Base-by-base conservation (phyloP, 2,888 invertebrate species). In the Sinhomidia bicolor region DNA sequence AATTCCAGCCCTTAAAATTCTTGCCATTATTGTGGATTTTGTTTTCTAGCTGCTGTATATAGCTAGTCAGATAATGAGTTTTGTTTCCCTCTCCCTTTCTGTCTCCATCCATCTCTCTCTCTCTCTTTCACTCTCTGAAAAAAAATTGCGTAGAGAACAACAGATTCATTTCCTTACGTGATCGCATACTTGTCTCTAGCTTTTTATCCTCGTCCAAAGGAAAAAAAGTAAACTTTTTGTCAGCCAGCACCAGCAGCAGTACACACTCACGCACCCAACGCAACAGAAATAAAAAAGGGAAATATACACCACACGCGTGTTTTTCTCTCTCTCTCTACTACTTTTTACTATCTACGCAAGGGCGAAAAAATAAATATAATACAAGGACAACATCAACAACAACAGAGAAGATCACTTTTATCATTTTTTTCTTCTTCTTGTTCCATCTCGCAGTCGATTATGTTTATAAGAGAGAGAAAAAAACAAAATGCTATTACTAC, bases 141-240 rank as follows among this genome's bases (percentile, higher is more conserved):
- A 36, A 36, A 36, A 36, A 36, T 5, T 78, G 60, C 51, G 78
- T 78, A 79, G 68, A 23, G 54, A 54, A 47, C 0, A 51, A 26
- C 12, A n/a, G 76, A 32, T 76, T 54, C 74, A 47, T 74, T 76
- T 76, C 32, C n/a, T n/a, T n/a, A n/a, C 76, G 76, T 76, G 76
- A 29, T 76, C 23, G 51, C 17, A 51, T 54, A 26, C 51, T 51
- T 76, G 32, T 26, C 47, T 74, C 71, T 51, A 29, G 20, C 51
- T 20, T 3, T 68, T 68, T 14, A 17, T 68, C 7, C 7, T 57
- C 57, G 14, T 57, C 7, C 20, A 20, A 17, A 57, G 17, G 17
- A 12, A 57, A 57, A 17, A 36, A 3, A 29, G 26, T 1, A 32
- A 14, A 65, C 26, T 29, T 29, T 29, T n/a, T n/a, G n/a, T n/a